A percentile compares a stretch with the other conserved stretches of the same genome.
These are phyloP conservation scores for Chymomyza amoena DNA, from an alignment of 2,888 invertebrate species.

Conservation along the genomic window DNA sequence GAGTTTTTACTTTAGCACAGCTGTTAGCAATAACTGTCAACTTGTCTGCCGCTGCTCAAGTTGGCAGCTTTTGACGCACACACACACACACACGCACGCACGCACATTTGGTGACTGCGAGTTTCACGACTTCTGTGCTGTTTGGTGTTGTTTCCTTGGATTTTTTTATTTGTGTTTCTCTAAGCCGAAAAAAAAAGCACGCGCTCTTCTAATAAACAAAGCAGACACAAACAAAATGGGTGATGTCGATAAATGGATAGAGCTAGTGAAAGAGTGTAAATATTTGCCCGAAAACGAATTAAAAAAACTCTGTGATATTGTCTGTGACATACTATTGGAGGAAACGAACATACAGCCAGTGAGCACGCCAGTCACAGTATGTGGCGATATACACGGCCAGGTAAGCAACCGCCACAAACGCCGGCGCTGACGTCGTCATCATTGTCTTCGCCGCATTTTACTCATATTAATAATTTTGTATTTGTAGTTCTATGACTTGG, in stretches of 20 bases:
- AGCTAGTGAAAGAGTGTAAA: constrained; percentile 96
- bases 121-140: no score
- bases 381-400: constrained; percentile 99
- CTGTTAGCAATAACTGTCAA: no score
- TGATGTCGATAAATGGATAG: constrained; percentile 96
- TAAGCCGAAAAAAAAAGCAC: background rate
- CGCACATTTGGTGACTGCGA: background rate
- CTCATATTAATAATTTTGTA: background rate
- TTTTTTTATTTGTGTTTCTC: background rate
- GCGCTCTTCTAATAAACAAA: background rate
- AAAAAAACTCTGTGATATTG: constrained; percentile 97
- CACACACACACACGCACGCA: background rate
- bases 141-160: background rate
- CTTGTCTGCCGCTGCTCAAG: no score
- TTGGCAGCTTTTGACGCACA: no score
- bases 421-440: background rate
- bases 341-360: constrained; percentile 99
- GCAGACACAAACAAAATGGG: constrained; percentile 81
- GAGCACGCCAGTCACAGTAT: constrained; percentile 98
- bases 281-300: constrained; percentile 99
- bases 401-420: constrained; percentile 80
- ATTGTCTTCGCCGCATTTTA: background rate
- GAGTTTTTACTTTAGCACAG: no score
- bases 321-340: constrained; percentile 95
- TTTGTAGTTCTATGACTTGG: constrained; percentile 93